A percentile compares a stretch with the other conserved stretches of the same genome.
Evolutionary conservation across 2,888 invertebrate species (phyloP).

Genomic region (Campaea margaritaria): DNA sequence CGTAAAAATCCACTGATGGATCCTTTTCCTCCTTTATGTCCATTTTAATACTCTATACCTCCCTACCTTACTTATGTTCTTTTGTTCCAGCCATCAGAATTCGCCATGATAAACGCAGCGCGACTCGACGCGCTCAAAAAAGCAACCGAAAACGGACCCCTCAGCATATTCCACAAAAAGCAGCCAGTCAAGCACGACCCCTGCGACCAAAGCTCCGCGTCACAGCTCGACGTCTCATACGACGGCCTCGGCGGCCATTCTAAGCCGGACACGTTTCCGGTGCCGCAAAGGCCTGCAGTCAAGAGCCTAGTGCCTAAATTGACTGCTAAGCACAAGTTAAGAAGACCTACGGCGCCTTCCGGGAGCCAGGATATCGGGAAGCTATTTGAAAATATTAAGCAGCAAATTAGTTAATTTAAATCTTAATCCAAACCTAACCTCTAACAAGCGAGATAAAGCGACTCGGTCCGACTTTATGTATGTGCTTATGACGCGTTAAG

Average conservation of each 20-base stretch:
- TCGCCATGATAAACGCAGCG: slow-evolving; percentile 58
- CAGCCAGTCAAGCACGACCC: slow-evolving; percentile 53
- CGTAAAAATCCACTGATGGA: too few relatives aligned
- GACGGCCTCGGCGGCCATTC: slow-evolving; percentile 85
- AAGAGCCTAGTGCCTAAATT: slow-evolving; percentile 61
- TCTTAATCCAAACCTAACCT: too few relatives aligned
- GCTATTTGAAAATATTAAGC: slow-evolving; percentile 53
- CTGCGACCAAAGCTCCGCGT: slow-evolving; percentile 32
- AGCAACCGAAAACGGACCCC: slow-evolving; percentile 38
- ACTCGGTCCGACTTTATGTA: too few relatives aligned
- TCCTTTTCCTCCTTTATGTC: too few relatives aligned
- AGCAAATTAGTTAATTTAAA: slow-evolving; percentile 1
- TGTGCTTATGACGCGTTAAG: too few relatives aligned
- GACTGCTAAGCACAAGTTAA: slow-evolving; percentile 64
- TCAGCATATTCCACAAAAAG: slow-evolving; percentile 67
- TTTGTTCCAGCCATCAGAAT: slow-evolving; percentile 65
- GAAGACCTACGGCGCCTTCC: slow-evolving; percentile 51
- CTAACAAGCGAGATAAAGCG: too few relatives aligned
- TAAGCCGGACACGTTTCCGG: slow-evolving; percentile 79
- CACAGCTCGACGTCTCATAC: slow-evolving; percentile 64
- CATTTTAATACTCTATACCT: too few relatives aligned
- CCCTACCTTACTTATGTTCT: neutral
- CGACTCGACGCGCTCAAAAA: slow-evolving; percentile 45
- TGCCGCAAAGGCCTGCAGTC: slow-evolving; percentile 46
- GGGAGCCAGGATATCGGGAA: slow-evolving; percentile 61